These are phyloP conservation scores for Amphipoea lucens DNA, from an alignment of 2,888 invertebrate species.

Conservation along the genomic window DNA sequence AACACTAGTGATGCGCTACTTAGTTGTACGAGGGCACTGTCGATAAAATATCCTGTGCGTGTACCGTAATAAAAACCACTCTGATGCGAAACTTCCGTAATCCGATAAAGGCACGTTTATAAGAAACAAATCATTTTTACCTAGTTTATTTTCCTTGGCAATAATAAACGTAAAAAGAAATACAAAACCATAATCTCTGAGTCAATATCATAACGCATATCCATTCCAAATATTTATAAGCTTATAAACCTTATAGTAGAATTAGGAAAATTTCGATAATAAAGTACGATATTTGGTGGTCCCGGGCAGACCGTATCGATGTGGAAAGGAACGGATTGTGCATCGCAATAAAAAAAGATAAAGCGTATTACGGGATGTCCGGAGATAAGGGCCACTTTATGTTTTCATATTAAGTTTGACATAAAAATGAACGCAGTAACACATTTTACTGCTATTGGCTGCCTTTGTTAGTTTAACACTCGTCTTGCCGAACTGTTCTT, in stretches of 20 bases:
- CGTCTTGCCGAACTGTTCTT: constrained; percentile 52
- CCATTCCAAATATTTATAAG: constrained; percentile 60
- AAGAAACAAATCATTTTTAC: constrained; percentile 32
- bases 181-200: constrained; percentile 32
- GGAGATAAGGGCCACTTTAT: constrained; percentile 83
- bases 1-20: constrained; percentile 75
- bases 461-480: constrained; percentile 74
- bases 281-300: constrained; percentile 67
- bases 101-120: constrained; percentile 31
- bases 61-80: constrained; percentile 39
- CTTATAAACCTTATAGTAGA: constrained; percentile 62
- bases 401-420: constrained; percentile 84
- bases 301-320: constrained; percentile 67
- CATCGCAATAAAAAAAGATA: constrained; percentile 84
- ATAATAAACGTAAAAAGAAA: constrained; percentile 27
- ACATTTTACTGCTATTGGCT: constrained; percentile 76
- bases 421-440: constrained; percentile 81
- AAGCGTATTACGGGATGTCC: constrained; percentile 85
- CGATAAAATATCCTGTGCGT: constrained; percentile 65
- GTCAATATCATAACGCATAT: constrained; percentile 48
- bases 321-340: constrained; percentile 80
- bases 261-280: constrained; percentile 66
- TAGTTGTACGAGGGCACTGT: constrained; percentile 58
- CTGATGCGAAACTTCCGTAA: constrained; percentile 52
- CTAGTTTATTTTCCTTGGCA: constrained; percentile 20